Conservation (phyloP, 37 sponge, comb jelly and placozoan species). For the Corticium candelabrum region DNA sequence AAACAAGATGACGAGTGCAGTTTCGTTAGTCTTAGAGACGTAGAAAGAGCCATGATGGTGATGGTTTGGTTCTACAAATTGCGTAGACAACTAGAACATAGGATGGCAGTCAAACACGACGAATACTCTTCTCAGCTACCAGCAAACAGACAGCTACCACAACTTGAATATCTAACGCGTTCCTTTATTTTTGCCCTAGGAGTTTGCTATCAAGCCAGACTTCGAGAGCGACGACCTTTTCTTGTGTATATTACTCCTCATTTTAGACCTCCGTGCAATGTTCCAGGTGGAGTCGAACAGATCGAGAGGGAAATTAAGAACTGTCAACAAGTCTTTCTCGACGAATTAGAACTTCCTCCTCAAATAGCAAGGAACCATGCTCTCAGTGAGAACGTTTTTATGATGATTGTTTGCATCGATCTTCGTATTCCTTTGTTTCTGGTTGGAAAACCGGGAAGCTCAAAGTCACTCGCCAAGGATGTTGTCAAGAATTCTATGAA, state of each 20-base stretch:
- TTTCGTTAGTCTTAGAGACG: constrained; percentile 59
- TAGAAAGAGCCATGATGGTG: constrained; percentile 39
- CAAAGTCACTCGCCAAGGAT: constrained; percentile 56
- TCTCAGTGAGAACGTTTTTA: constrained; percentile 36
- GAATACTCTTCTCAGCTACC: neutral
- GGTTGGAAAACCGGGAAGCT: constrained; percentile 43
- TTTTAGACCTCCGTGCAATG: neutral
- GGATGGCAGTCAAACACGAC: neutral
- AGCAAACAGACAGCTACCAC: neutral
- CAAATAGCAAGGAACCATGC: constrained; percentile 30
- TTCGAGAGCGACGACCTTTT: neutral
- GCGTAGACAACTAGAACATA: neutral
- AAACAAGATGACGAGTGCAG: constrained; percentile 44
- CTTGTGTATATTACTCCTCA: neutral
- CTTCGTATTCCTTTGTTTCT: constrained; percentile 38
- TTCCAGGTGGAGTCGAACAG: neutral
- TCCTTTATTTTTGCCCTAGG: constrained; percentile 3
- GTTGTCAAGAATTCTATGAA: constrained; percentile 67
- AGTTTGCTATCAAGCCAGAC: constrained; percentile 3
- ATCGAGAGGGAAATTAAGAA: neutral
- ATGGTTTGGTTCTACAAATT: constrained; percentile 25
- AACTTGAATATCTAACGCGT: neutral
- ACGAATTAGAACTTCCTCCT: constrained; percentile 11
- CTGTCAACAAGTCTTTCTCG: constrained; percentile 17
- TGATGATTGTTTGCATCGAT: constrained; percentile 49